Evolutionary conservation across 2,113 vertebrate species (phyloP).

Genomic region (Beaufortia kweichowensis): DNA sequence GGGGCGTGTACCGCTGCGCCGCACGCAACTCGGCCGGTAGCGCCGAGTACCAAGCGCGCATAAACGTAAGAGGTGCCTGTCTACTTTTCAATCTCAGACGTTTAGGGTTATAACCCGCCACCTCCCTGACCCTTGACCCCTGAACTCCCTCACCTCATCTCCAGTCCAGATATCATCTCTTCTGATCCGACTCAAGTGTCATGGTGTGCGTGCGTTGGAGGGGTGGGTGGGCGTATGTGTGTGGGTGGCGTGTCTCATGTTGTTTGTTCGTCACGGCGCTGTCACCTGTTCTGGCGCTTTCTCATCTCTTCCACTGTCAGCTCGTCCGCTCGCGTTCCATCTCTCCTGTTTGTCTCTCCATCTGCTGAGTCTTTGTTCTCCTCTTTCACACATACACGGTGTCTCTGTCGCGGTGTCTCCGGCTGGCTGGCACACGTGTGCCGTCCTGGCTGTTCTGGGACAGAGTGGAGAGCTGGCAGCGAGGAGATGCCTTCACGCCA

Average conservation of each 20-base stretch:
- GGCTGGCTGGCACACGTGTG: conserved; percentile 37
- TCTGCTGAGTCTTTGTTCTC: conserved; percentile 36
- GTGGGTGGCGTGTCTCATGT: conserved; percentile 31
- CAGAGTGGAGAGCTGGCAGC: conserved; percentile 40
- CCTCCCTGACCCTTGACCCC: conserved; percentile 58
- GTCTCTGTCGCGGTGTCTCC: conserved; percentile 37
- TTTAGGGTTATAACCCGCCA: conserved; percentile 77
- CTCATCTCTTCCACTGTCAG: conserved; percentile 11
- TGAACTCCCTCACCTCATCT: conserved; percentile 20
- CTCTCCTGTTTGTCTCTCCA: conserved; percentile 42
- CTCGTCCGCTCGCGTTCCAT: background rate
- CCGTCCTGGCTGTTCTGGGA: conserved; percentile 42
- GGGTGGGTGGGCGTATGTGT: conserved; percentile 27
- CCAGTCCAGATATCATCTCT: conserved; percentile 47
- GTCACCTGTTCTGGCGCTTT: conserved; percentile 21
- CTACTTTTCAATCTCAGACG: conserved; percentile 99
- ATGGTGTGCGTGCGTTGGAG: conserved; percentile 10
- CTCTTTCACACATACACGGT: conserved; percentile 43
- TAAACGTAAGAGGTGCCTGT: conserved; percentile 99
- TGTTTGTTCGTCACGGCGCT: conserved; percentile 28
- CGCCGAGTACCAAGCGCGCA: conserved; percentile 99
- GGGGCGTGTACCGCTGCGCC: conserved; percentile 97
- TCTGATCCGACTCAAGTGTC: conserved; percentile 26
- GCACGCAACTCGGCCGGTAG: conserved; percentile 99
- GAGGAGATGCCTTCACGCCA: conserved; percentile 37